Conservation (phyloP, 2,888 invertebrate species). For the Pandemis cinnamomeana region DNA sequence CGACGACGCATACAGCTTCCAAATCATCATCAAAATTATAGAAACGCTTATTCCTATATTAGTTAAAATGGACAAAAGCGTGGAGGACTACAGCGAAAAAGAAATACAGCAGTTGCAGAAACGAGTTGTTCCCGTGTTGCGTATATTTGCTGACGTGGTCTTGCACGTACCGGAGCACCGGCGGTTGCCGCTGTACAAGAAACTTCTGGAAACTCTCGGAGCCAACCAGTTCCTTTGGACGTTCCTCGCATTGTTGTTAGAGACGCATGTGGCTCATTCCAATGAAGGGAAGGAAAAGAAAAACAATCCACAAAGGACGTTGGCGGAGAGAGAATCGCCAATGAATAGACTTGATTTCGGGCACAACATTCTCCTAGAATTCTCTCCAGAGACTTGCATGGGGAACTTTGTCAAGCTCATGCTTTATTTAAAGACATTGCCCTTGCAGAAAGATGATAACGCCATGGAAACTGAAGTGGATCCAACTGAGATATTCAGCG, state of each 20-base stretch:
- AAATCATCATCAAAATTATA: conserved; percentile 95
- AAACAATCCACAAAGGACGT: conserved; percentile 59
- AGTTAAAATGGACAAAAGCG: conserved; percentile 78
- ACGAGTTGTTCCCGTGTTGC: conserved; percentile 87
- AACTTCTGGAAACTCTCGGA: conserved; percentile 90
- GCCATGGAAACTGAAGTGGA: conserved; percentile 70
- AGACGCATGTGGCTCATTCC: conserved; percentile 87
- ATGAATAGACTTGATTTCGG: conserved; percentile 87
- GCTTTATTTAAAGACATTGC: conserved; percentile 87
- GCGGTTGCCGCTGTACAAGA: conserved; percentile 90
- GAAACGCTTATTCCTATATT: conserved; percentile 95
- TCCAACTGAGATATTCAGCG: conserved; percentile 85
- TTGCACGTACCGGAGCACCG: conserved; percentile 97
- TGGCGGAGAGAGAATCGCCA: conserved; percentile 75
- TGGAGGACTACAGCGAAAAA: conserved; percentile 67
- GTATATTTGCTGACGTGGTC: conserved; percentile 96
- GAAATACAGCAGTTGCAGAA: conserved; percentile 72
- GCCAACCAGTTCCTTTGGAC: conserved; percentile 87
- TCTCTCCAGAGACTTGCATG: conserved; percentile 86
- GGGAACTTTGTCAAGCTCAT: conserved; percentile 87
- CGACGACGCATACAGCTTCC: conserved; percentile 97
- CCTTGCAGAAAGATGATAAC: conserved; percentile 85
- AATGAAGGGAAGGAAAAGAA: conserved; percentile 76
- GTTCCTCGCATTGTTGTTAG: conserved; percentile 88
- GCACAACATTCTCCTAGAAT: conserved; percentile 87